phyloP scores from a whole-genome alignment of 2,113 vertebrate species.

The Alectura lathami region DNA sequence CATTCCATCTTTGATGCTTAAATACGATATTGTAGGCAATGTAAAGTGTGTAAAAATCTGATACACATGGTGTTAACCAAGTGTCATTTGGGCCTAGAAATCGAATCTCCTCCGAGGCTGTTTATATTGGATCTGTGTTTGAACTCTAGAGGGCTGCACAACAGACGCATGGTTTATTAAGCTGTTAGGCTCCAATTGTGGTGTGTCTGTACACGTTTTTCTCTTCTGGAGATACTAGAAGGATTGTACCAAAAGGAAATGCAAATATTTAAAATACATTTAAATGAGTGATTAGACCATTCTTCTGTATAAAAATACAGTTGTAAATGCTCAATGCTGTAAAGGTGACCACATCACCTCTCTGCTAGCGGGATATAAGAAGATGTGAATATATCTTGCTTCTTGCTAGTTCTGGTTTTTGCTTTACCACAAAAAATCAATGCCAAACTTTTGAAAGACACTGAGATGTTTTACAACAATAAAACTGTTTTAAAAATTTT shows the following conservation, averaged over 20 bases:
- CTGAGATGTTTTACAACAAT: too few species aligned
- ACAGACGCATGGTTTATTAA: background rate
- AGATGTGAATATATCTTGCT: background rate
- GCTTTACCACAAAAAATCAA: background rate
- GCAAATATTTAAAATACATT: conserved; percentile 15
- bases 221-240: background rate
- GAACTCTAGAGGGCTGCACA: background rate
- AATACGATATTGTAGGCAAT: conserved; percentile 13
- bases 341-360: background rate
- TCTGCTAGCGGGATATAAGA: background rate
- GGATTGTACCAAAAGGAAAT: background rate
- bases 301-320: conserved; percentile 1
- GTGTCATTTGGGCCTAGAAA: conserved; percentile 43
- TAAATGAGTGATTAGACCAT: background rate
- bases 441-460: background rate
- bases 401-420: background rate
- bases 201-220: background rate
- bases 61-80: conserved; percentile 62
- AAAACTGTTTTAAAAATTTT: background rate
- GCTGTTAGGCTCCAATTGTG: background rate
- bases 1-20: background rate
- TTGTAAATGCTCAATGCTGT: background rate
- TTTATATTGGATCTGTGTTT: conserved; percentile 50
- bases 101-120: conserved; percentile 25
- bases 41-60: conserved; percentile 37